Conservation (phyloP, 2,113 vertebrate species). For the Eurystomus gularis region DNA sequence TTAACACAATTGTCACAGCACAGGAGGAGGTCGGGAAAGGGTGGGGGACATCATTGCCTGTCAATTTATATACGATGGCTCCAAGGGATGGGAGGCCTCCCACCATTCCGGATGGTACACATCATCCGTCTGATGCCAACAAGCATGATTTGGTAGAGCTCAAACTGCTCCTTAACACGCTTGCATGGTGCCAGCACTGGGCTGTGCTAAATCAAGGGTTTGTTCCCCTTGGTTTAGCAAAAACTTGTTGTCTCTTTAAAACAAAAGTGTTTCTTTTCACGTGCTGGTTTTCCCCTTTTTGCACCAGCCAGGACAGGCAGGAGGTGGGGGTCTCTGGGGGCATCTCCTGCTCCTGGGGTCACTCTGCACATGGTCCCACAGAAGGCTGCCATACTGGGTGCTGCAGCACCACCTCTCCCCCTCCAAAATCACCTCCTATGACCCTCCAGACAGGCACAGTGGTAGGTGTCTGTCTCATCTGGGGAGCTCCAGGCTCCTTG, state of each 20-base stretch:
- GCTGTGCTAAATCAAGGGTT: background rate
- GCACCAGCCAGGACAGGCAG: background rate
- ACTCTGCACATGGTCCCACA: accelerated
- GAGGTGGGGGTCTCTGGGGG: background rate
- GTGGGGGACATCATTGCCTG: background rate
- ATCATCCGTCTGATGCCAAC: background rate
- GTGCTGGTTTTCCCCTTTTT: background rate
- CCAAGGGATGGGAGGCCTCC: background rate
- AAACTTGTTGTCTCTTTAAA: background rate
- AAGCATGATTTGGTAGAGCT: background rate
- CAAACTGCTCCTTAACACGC: accelerated
- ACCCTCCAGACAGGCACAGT: background rate
- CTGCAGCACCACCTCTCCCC: background rate
- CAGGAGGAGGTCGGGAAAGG: background rate
- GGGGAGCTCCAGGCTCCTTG: background rate
- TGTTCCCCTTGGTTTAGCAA: background rate
- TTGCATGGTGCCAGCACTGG: accelerated
- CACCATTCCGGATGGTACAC: background rate
- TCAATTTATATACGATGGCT: background rate
- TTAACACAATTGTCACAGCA: background rate
- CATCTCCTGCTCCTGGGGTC: background rate
- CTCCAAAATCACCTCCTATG: background rate
- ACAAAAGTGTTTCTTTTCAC: background rate
- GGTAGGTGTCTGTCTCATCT: accelerated
- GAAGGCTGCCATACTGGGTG: accelerated